A percentile compares a stretch with the other conserved stretches of the same genome.
phyloP scores from a whole-genome alignment of 1,140 invertebrate species.

The Metaphire vulgaris region DNA sequence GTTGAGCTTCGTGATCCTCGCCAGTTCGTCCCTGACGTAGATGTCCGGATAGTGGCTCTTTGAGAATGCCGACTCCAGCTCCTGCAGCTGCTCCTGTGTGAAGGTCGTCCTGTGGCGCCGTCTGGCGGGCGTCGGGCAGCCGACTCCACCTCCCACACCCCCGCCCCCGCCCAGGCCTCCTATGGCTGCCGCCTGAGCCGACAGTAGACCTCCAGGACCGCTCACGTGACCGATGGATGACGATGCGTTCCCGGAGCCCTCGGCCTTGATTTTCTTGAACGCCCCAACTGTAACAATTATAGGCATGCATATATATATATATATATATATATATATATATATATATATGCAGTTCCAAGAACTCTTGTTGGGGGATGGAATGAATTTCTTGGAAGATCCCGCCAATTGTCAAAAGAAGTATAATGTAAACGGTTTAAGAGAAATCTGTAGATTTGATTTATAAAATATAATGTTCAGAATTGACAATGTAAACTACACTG shows the following conservation, averaged over 20 bases:
- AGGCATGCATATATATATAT: neutral
- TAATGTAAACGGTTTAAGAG: too few relatives aligned
- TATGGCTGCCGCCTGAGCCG: neutral
- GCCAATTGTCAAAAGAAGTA: neutral
- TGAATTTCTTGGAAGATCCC: neutral
- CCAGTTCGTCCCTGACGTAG: conserved; percentile 98
- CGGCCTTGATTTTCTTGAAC: conserved; percentile 93
- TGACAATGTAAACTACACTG: neutral
- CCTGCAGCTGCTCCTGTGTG: conserved; percentile 95
- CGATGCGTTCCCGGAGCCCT: conserved; percentile 56
- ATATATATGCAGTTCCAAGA: neutral
- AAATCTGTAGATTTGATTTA: too few relatives aligned
- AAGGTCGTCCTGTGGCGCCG: conserved; percentile 95
- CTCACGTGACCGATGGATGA: neutral
- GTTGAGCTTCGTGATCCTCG: conserved; percentile 97
- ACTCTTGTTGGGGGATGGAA: neutral
- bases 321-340: conserved; percentile 4
- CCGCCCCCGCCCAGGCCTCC: conserved; percentile 40
- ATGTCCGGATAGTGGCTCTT: conserved; percentile 99
- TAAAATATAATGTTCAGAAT: neutral
- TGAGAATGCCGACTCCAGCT: conserved; percentile 97
- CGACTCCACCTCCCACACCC: conserved; percentile 69
- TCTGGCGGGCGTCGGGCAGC: conserved; percentile 91
- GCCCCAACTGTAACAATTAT: conserved; percentile 64
- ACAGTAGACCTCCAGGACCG: neutral